Base-by-base conservation (phyloP, 2,888 invertebrate species). In the Coecobrya sp. region DNA sequence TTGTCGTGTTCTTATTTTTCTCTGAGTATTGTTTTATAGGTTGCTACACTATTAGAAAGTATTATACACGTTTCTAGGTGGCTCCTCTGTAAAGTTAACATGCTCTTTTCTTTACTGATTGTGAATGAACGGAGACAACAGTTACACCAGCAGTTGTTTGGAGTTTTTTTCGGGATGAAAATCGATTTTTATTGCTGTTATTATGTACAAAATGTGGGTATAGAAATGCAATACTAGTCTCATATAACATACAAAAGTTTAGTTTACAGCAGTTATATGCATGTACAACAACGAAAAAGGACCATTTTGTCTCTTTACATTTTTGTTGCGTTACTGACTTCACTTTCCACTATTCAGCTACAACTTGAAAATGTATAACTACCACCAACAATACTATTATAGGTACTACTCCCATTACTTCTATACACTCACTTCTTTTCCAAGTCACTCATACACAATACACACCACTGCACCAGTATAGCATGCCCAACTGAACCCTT, bases 101-200 rank as follows among this genome's bases (percentile, higher is more conserved):
- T 27, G 59, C 82, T 84, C 19, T 84, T 62, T 42, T 22, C 30
- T 81, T 62, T 84, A 62, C 82, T 84, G 62, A 84, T 62, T 84
- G 55, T 55, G 62, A 84, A 84, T 84, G 82, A 79, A 62, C 42
- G 82, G 82, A 84, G 82, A 84, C 82, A 62, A 62, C 82, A 84
- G 59, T 62, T 62, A 84, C 82, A 84, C 42, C 79, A 62, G 82
- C 82, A 59, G 82, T n/a, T 84, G 59, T 84, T 84, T 27, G 52
- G 62, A 36, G 62, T 27, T 76, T 76, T 79, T 52, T 84, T 84
- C n/a, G 8, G 86, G 59, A 86, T 86, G 62, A 87, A 81, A 88
- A 88, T 88, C 88, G 88, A 88, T 88, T 88, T 88, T 88, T 88
- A 88, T 88, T 88, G 62, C 62, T 84, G 27, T 62, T 79, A 79